A percentile compares a stretch with the other conserved stretches of the same genome.
These are phyloP conservation scores for Anoplius nigerrimus DNA, from an alignment of 2,888 invertebrate species.

Conservation along the genomic window DNA sequence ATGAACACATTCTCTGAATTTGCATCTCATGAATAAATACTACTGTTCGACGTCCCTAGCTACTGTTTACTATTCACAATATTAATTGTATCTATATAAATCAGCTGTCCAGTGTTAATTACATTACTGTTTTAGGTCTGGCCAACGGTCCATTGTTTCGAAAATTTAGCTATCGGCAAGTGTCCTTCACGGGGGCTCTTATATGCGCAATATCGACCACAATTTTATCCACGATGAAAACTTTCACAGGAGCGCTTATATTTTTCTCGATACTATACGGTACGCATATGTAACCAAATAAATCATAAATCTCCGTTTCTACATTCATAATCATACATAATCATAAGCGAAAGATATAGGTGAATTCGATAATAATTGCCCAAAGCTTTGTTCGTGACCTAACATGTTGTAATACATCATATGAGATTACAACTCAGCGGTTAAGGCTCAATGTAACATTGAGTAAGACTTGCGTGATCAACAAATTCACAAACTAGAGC, in stretches of 20 bases:
- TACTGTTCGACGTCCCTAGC: too few relatives aligned
- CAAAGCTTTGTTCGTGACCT: too few relatives aligned
- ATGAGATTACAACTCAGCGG: too few relatives aligned
- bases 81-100: too few relatives aligned
- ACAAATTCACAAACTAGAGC: background rate
- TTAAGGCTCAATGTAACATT: background rate
- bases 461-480: background rate
- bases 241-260: constrained; percentile 80
- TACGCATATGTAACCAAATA: constrained; percentile 71
- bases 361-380: too few relatives aligned
- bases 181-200: constrained; percentile 80
- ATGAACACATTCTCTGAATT: too few relatives aligned
- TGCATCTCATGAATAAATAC: too few relatives aligned
- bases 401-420: too few relatives aligned
- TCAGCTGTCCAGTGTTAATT: too few relatives aligned
- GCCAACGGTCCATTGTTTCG: constrained; percentile 84
- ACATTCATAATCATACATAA: background rate
- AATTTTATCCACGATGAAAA: constrained; percentile 79
- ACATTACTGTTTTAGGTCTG: constrained; percentile 77
- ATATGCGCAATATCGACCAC: constrained; percentile 79
- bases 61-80: too few relatives aligned
- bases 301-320: background rate
- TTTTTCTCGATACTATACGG: constrained; percentile 83
- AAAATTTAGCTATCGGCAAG: constrained; percentile 82
- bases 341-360: background rate